These are phyloP conservation scores for Emys orbicularis DNA, from an alignment of 2,797 vertebrate genomes.

Conservation along the genomic window DNA sequence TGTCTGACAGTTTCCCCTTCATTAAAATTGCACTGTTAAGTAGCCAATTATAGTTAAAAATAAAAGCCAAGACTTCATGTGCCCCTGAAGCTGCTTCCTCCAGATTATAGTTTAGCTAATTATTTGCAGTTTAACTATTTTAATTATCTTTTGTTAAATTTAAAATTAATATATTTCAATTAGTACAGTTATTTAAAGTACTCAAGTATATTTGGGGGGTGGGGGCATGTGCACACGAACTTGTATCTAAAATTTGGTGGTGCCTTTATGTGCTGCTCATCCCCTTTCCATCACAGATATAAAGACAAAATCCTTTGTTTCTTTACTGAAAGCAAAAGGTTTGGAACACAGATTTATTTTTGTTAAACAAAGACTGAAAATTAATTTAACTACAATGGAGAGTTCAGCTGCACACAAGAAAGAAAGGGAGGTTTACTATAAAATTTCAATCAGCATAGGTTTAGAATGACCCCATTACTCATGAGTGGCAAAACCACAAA, in stretches of 20 bases:
- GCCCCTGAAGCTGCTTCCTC: neutral
- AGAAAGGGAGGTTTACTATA: neutral
- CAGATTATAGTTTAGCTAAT: neutral
- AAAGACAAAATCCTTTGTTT: neutral
- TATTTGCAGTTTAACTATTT: neutral
- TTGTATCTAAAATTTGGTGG: neutral
- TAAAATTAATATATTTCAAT: neutral
- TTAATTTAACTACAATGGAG: neutral
- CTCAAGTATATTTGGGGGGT: too few species aligned
- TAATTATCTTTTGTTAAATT: neutral
- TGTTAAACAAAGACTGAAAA: neutral
- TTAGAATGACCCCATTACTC: fast-evolving
- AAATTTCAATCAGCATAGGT: neutral
- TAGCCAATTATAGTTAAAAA: neutral
- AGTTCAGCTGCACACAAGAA: neutral
- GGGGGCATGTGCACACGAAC: neutral
- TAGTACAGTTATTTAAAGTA: neutral
- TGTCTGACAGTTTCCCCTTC: neutral
- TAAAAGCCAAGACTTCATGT: neutral
- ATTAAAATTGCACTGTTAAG: neutral
- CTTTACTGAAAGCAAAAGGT: neutral
- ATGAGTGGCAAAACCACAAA: fast-evolving
- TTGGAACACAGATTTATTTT: neutral
- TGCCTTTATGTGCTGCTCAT: neutral
- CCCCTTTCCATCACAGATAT: neutral